Evolutionary conservation across 2,797 vertebrate genomes (phyloP).

Genomic region (Prionace glauca): DNA sequence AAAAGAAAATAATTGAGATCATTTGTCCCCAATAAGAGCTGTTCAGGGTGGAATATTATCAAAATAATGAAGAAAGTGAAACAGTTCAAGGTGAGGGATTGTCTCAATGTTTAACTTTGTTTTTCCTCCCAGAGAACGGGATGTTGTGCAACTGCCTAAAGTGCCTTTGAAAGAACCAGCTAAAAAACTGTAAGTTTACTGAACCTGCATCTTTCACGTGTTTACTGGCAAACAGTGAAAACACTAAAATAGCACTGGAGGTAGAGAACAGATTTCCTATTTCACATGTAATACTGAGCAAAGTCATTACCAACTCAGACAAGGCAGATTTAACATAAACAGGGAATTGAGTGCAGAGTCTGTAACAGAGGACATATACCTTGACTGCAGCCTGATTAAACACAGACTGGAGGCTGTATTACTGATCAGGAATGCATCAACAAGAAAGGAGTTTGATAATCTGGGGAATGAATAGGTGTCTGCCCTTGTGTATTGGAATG

Average conservation of each 20-base stretch:
- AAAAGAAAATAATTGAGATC: not conserved
- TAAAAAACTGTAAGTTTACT: constrained; percentile 60
- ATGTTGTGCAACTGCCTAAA: constrained; percentile 58
- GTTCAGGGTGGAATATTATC: not conserved
- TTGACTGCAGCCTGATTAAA: not conserved
- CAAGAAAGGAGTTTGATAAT: not conserved
- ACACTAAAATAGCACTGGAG: not conserved
- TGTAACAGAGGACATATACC: not conserved
- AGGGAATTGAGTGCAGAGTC: not conserved
- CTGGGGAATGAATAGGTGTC: not conserved
- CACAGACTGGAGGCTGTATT: not conserved
- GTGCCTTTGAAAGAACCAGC: constrained; percentile 53
- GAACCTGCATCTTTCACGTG: not conserved
- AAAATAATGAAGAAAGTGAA: not conserved
- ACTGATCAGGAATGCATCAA: not conserved
- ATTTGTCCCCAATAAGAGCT: not conserved
- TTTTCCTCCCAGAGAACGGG: constrained; percentile 48
- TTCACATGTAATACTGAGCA: not conserved
- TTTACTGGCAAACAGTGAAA: not conserved
- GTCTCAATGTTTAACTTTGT: not conserved
- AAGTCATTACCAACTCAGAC: not conserved
- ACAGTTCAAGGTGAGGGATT: not conserved
- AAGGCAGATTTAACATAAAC: not conserved
- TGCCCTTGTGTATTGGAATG: not conserved
- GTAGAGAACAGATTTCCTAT: not conserved